phyloP scores from a whole-genome alignment of 2,888 invertebrate species.

The Omphaloscelis lunosa region DNA sequence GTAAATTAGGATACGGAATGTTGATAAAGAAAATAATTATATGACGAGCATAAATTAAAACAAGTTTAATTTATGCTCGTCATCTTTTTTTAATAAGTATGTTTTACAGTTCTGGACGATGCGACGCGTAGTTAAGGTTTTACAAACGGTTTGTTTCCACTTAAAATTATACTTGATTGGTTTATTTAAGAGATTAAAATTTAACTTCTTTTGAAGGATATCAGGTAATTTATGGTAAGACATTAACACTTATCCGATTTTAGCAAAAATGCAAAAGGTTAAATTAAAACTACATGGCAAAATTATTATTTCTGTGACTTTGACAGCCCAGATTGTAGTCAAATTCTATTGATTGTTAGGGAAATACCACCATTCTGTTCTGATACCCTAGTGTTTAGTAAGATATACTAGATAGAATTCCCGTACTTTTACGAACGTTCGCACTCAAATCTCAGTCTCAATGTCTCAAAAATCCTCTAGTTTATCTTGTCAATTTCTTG shows the following conservation, averaged over 20 bases:
- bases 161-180: not conserved
- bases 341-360: not conserved
- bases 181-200: not conserved
- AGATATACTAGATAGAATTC: not conserved
- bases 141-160: not conserved
- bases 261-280: not conserved
- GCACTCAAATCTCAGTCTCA: not conserved
- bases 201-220: not conserved
- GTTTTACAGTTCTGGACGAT: not conserved
- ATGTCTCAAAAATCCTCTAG: not conserved
- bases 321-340: not conserved
- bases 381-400: not conserved
- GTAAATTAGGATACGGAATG: slow-evolving; percentile 14
- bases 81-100: not conserved
- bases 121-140: not conserved
- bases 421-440: not conserved
- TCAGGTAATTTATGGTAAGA: not conserved
- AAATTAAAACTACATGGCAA: too few species aligned
- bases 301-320: not conserved
- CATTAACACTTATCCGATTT: not conserved
- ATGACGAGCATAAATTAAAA: too few species aligned
- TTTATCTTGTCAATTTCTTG: too few species aligned
- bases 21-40: slow-evolving; percentile 12
- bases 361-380: not conserved
- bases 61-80: not conserved